These are phyloP conservation scores for Sula dactylatra DNA, from an alignment of 2,113 vertebrate species.

Conservation along the genomic window DNA sequence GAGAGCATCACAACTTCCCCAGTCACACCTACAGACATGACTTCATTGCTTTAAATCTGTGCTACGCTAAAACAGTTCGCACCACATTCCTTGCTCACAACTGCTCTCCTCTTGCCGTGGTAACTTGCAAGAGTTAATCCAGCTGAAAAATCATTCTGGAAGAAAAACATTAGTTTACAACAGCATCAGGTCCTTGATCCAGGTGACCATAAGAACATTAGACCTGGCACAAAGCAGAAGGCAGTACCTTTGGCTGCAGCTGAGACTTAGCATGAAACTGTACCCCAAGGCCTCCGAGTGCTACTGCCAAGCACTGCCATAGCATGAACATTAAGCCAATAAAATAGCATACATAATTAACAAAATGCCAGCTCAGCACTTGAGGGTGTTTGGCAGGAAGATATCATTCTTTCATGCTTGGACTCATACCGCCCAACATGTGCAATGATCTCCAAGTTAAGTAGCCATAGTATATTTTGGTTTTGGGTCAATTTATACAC, in stretches of 20 bases:
- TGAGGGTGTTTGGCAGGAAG: slow-evolving; percentile 2
- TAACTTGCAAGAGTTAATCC: not conserved
- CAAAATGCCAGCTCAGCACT: not conserved
- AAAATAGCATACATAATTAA: slow-evolving; percentile 18
- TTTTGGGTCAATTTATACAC: slow-evolving; percentile 14
- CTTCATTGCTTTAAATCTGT: not conserved
- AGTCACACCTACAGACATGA: not conserved
- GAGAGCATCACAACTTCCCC: not conserved
- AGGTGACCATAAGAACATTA: not conserved
- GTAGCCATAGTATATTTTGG: not conserved
- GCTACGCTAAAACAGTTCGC: not conserved
- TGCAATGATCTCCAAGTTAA: not conserved
- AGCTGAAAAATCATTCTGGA: not conserved
- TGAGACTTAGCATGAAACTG: not conserved
- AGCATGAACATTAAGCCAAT: not conserved
- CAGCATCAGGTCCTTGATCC: not conserved
- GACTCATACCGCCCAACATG: not conserved
- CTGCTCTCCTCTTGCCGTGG: not conserved
- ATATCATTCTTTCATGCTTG: slow-evolving; percentile 22
- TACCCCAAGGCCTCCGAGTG: not conserved
- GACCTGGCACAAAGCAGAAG: not conserved
- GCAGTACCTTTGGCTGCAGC: not conserved
- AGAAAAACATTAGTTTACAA: not conserved
- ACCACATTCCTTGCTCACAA: not conserved
- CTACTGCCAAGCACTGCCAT: not conserved